Percentiles rank a stretch among this genome's conserved stretches.
Conservation (phyloP, 2,888 invertebrate genomes). For the Tanytarsus gracilentus region DNA sequence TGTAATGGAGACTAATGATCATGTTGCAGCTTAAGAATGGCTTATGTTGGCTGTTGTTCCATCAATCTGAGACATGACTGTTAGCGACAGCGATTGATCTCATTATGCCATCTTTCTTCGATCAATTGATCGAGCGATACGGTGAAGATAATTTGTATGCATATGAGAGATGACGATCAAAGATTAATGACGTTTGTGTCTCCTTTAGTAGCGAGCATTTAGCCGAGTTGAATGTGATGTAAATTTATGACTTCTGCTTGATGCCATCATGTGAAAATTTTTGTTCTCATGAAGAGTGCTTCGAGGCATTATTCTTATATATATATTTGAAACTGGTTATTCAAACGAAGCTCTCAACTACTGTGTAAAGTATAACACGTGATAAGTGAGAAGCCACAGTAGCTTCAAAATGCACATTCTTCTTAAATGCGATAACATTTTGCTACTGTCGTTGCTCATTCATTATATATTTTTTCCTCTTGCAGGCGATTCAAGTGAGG, state of each 20-base stretch:
- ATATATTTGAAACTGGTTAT: conserved; percentile 15
- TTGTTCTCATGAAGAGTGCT: conserved; percentile 6
- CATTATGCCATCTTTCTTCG: conserved; percentile 14
- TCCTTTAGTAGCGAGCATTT: too few species aligned
- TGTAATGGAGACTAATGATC: conserved; percentile 22
- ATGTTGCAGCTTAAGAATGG: conserved; percentile 8
- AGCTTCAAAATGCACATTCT: conserved; percentile 10
- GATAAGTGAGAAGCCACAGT: conserved; percentile 26
- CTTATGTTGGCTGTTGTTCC: conserved; percentile 13
- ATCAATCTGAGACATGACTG: conserved; percentile 5
- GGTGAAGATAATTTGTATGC: background rate
- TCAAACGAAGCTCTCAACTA: background rate
- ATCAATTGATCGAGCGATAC: background rate
- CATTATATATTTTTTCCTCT: background rate
- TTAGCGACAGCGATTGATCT: conserved; percentile 11
- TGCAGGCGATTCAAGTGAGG: background rate
- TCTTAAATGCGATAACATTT: conserved; percentile 19
- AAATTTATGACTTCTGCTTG: conserved; percentile 17
- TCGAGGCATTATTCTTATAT: background rate
- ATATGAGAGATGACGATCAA: background rate
- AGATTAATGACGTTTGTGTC: conserved; percentile 3
- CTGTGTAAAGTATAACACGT: conserved; percentile 15
- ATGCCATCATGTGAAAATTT: conserved; percentile 15
- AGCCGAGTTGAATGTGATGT: conserved; percentile 1
- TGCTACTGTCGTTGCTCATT: conserved; percentile 9